These are phyloP conservation scores for Prenolepis imparis DNA, from an alignment of 2,888 invertebrate species.

Conservation along the genomic window DNA sequence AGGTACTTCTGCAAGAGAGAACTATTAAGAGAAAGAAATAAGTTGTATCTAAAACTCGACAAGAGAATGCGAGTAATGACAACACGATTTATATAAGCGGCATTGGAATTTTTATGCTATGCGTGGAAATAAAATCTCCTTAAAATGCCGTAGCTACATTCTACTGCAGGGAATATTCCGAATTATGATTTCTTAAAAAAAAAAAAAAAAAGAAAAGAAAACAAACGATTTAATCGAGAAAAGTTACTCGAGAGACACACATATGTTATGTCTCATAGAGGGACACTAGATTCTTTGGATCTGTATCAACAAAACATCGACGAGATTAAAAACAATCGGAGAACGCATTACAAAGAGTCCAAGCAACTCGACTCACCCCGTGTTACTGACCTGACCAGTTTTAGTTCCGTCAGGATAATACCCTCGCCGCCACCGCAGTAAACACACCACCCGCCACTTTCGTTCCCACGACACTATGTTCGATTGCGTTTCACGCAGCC, in stretches of 20 bases:
- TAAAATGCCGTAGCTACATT: not conserved
- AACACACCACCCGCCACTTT: conserved; percentile 59
- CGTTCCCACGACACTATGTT: conserved; percentile 54
- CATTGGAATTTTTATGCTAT: not conserved
- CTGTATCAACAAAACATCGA: not conserved
- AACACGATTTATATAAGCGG: not conserved
- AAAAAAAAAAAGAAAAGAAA: no score
- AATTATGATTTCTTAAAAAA: not conserved
- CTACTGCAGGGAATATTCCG: not conserved
- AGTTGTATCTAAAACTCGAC: not conserved
- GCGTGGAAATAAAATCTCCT: not conserved
- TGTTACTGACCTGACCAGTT: conserved; percentile 54
- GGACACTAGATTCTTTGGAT: not conserved
- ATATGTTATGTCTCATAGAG: not conserved
- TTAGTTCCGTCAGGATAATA: conserved; percentile 54
- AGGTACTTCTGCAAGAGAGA: not conserved
- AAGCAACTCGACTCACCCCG: conserved; percentile 47
- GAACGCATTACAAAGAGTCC: not conserved
- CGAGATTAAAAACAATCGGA: not conserved
- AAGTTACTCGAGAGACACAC: not conserved
- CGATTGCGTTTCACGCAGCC: conserved; percentile 51
- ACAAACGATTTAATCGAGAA: not conserved
- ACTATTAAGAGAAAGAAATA: conserved; percentile 16
- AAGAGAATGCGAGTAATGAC: not conserved
- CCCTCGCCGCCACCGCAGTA: conserved; percentile 59